A percentile compares a stretch with the other conserved stretches of the same genome.
Evolutionary conservation across 2,797 vertebrate species (phyloP).

Genomic region (Sebastes iracundus): DNA sequence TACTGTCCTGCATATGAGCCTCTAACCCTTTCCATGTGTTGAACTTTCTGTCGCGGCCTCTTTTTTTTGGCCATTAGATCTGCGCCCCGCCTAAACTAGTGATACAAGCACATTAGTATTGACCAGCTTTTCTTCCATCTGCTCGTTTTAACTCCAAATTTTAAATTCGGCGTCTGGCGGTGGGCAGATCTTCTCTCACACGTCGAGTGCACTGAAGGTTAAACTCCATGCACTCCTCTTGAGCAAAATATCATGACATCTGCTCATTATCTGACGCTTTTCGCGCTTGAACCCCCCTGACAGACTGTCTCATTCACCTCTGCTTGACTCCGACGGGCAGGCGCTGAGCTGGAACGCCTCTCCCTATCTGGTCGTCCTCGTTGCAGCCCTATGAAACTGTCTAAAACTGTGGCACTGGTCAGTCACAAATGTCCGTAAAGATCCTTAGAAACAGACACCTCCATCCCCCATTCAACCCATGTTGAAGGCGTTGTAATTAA

Average conservation of each 20-base stretch:
- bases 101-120: conserved; percentile 22
- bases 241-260: conserved; percentile 77
- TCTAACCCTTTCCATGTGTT: background rate
- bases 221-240: conserved; percentile 60
- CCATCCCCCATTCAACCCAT: conserved; percentile 1
- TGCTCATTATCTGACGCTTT: conserved; percentile 75
- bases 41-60: background rate
- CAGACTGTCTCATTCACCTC: conserved; percentile 76
- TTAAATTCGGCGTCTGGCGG: conserved; percentile 19
- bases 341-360: conserved; percentile 62
- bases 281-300: conserved; percentile 57
- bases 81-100: background rate
- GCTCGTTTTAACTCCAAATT: conserved; percentile 41
- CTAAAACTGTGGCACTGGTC: conserved; percentile 29
- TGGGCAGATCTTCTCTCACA: conserved; percentile 25
- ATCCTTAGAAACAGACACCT: conserved; percentile 49
- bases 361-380: conserved; percentile 33
- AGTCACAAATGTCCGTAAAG: conserved; percentile 34
- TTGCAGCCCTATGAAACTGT: background rate
- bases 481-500: conserved; percentile 80
- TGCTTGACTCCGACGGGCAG: conserved; percentile 60
- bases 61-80: conserved; percentile 6
- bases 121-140: conserved; percentile 49
- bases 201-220: conserved; percentile 52
- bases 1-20: background rate